phyloP scores from a whole-genome alignment of 1,140 invertebrate species.

The Chelonus insularis region DNA sequence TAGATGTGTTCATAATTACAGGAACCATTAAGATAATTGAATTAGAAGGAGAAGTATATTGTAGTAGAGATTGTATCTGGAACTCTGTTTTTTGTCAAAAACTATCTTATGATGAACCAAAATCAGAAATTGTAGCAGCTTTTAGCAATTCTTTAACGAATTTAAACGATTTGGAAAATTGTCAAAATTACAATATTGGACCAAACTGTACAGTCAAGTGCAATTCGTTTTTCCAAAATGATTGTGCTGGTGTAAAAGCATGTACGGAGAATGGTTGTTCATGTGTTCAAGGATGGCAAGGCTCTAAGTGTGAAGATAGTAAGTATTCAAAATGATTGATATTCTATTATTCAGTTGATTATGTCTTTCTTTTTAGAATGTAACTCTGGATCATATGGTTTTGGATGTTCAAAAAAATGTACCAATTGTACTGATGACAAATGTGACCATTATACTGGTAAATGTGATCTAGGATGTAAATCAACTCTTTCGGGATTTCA shows the following conservation, averaged over 20 bases:
- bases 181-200: slow-evolving; percentile 19
- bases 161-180: slow-evolving; percentile 7
- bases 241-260: slow-evolving; percentile 19
- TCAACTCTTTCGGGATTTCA: not conserved
- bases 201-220: slow-evolving; percentile 25
- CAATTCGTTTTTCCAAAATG: accelerated
- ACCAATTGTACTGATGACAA: not conserved
- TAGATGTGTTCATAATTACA: too few relatives aligned
- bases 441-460: slow-evolving; percentile 28
- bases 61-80: slow-evolving; percentile 27
- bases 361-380: slow-evolving; percentile 26
- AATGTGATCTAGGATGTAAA: slow-evolving; percentile 20
- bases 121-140: slow-evolving; percentile 11
- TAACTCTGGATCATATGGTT: slow-evolving; percentile 11
- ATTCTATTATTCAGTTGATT: not conserved
- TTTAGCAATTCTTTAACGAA: too few relatives aligned
- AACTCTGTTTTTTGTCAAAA: slow-evolving; percentile 32
- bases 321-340: slow-evolving; percentile 1
- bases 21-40: too few relatives aligned
- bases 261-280: slow-evolving; percentile 29
- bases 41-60: too few relatives aligned
- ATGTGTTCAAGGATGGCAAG: slow-evolving; percentile 26
- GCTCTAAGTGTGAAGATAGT: slow-evolving; percentile 13
- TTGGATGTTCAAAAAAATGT: slow-evolving; percentile 25
- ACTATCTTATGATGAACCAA: slow-evolving; percentile 27